Conservation (phyloP, 2,888 invertebrate genomes). For the Autographa gamma region DNA sequence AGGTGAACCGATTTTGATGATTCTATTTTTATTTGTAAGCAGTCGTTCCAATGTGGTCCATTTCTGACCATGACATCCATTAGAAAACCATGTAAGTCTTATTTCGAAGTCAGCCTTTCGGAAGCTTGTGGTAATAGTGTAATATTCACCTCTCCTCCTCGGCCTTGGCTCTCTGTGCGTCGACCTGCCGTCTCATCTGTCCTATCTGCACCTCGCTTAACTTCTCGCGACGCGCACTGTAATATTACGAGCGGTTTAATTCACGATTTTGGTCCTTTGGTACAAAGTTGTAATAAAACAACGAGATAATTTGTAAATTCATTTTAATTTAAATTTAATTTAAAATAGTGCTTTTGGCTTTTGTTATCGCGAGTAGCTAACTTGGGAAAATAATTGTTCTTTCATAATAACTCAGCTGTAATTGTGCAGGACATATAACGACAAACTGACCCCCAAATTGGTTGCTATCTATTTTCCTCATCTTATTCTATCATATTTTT, state of each 20-base stretch:
- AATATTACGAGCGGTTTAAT: slow-evolving; percentile 51
- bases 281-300: background rate
- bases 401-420: background rate
- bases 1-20: too few species aligned
- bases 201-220: slow-evolving; percentile 94
- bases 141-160: slow-evolving; percentile 93
- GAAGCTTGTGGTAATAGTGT: background rate
- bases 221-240: slow-evolving; percentile 91
- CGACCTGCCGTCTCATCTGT: slow-evolving; percentile 94
- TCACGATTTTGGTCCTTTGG: slow-evolving; percentile 29
- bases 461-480: background rate
- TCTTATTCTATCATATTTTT: background rate
- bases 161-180: slow-evolving; percentile 93
- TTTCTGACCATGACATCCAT: too few species aligned
- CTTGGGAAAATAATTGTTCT: background rate
- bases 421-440: background rate
- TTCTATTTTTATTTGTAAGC: too few species aligned
- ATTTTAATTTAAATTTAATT: background rate
- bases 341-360: background rate
- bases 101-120: too few species aligned
- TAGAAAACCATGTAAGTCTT: too few species aligned
- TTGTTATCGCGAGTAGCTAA: background rate
- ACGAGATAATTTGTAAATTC: background rate
- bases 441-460: background rate
- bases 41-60: too few species aligned